Conservation (phyloP, 2,888 invertebrate species). For the Drosophila parthenogenetica region DNA sequence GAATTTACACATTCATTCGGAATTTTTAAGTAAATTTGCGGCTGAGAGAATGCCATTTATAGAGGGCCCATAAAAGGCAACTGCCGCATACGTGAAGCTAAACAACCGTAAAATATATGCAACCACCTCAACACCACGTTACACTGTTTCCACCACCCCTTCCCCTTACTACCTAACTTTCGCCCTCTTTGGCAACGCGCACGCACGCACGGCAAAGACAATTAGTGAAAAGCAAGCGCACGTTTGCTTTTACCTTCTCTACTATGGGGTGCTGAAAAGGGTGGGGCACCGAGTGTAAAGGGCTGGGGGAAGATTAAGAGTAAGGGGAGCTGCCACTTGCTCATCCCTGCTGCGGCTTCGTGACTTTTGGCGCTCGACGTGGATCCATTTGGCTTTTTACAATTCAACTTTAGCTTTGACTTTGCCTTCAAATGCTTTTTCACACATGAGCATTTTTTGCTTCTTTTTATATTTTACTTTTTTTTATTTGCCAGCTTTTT, state of each 20-base stretch:
- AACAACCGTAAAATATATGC: constrained; percentile 79
- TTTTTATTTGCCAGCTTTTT: constrained; percentile 54
- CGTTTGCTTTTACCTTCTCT: constrained; percentile 42
- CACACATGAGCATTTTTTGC: constrained; percentile 65
- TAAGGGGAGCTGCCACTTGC: constrained; percentile 2
- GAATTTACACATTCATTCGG: constrained; percentile 65
- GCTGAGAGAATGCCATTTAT: constrained; percentile 49
- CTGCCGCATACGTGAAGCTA: constrained; percentile 74
- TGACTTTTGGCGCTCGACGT: constrained; percentile 70
- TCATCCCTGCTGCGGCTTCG: constrained; percentile 47
- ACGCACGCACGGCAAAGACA: constrained; percentile 73
- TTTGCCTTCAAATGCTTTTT: constrained; percentile 56
- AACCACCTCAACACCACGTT: constrained; percentile 36
- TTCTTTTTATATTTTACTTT: neutral
- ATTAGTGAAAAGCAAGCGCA: constrained; percentile 71
- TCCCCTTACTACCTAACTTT: constrained; percentile 20
- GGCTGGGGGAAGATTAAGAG: neutral
- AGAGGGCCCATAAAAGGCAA: constrained; percentile 68
- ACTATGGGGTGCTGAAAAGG: neutral
- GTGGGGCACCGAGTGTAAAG: neutral
- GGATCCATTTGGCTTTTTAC: constrained; percentile 59
- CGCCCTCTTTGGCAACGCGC: constrained; percentile 21
- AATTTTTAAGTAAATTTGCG: constrained; percentile 64
- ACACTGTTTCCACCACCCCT: constrained; percentile 12
- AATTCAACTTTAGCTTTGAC: constrained; percentile 27